Conservation (phyloP, 2,888 invertebrate genomes). For the Kuschelorhynchus macadamiae region DNA sequence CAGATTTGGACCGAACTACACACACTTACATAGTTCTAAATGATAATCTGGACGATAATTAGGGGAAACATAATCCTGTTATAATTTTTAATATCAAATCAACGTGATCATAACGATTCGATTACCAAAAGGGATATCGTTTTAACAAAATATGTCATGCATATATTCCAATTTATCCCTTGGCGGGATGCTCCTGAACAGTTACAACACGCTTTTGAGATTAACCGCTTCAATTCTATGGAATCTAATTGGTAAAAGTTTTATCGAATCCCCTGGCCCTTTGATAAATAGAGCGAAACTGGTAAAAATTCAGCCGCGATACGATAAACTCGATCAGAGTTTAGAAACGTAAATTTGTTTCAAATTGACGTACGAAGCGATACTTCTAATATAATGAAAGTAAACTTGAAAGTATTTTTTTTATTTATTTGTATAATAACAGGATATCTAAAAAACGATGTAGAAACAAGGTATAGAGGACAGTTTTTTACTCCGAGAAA, state of each 20-base stretch:
- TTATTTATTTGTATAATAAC: too few relatives aligned
- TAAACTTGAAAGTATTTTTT: too few relatives aligned
- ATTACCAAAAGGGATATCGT: too few relatives aligned
- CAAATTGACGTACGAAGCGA: not conserved
- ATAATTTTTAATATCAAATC: too few relatives aligned
- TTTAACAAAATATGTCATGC: slow-evolving; percentile 26
- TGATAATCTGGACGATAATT: too few relatives aligned
- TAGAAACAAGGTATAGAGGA: too few relatives aligned
- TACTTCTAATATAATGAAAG: not conserved
- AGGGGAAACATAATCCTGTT: too few relatives aligned
- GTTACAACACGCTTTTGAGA: slow-evolving; percentile 30
- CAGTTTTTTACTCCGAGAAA: too few relatives aligned
- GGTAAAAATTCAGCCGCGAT: not conserved
- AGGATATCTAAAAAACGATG: too few relatives aligned
- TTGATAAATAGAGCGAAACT: slow-evolving; percentile 36
- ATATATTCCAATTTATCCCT: slow-evolving; percentile 25
- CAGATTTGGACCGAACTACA: too few relatives aligned
- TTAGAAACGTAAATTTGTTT: slow-evolving; percentile 5
- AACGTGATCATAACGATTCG: too few relatives aligned
- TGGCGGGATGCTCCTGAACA: slow-evolving; percentile 2
- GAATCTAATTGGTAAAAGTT: slow-evolving; percentile 35
- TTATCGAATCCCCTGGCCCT: slow-evolving; percentile 27
- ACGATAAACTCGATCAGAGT: not conserved
- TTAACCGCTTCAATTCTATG: slow-evolving; percentile 34
- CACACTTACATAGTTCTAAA: too few relatives aligned